These are phyloP conservation scores for Aphaenogaster rudis DNA, from an alignment of 1,140 invertebrate species.

Conservation along the genomic window DNA sequence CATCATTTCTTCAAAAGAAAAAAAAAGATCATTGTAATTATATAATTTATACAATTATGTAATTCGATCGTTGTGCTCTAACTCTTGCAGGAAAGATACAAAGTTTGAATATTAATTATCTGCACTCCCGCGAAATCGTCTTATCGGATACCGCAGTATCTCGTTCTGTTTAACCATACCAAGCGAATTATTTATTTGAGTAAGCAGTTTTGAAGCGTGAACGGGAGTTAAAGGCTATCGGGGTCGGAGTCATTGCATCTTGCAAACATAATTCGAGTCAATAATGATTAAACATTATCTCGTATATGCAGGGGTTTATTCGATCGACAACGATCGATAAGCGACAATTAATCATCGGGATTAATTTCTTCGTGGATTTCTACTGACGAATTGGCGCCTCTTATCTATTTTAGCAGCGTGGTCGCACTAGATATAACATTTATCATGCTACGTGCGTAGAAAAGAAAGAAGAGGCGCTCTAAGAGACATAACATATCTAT, in stretches of 20 bases:
- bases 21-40: neutral
- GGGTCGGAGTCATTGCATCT: slow-evolving; percentile 6
- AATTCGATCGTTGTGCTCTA: neutral
- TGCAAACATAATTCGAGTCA: slow-evolving; percentile 32
- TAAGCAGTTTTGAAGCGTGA: neutral
- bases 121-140: neutral
- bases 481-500: neutral
- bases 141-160: neutral
- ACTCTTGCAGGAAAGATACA: neutral
- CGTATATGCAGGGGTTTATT: neutral
- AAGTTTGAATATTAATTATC: neutral
- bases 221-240: slow-evolving; percentile 29
- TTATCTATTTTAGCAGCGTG: neutral
- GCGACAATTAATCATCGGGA: neutral
- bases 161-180: neutral
- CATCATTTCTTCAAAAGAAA: neutral
- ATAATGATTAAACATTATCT: neutral
- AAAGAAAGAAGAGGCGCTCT: slow-evolving; percentile 11
- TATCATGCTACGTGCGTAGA: slow-evolving; percentile 14
- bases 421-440: neutral
- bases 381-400: neutral
- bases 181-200: slow-evolving; percentile 6
- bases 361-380: neutral
- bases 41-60: slow-evolving; percentile 2
- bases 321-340: neutral